Conservation (phyloP, 1,140 invertebrate species). For the Episyrphus balteatus region DNA sequence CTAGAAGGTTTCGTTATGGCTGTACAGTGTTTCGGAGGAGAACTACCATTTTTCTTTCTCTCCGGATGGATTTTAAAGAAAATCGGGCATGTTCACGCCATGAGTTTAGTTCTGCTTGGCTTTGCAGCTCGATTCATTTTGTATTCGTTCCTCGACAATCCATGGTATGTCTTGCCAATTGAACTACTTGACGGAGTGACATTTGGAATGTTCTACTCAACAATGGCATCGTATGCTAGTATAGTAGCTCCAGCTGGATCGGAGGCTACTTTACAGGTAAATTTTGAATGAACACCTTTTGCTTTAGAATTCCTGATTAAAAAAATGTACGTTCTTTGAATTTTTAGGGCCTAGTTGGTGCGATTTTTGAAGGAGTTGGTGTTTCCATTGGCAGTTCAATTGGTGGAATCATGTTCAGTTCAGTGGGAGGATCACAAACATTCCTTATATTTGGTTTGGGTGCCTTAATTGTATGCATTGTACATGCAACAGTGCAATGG, state of each 20-base stretch:
- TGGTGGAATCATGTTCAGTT: conserved; percentile 52
- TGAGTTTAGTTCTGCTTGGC: conserved; percentile 67
- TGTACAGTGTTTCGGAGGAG: conserved; percentile 76
- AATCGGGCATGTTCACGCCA: conserved; percentile 69
- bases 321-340: not conserved
- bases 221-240: conserved; percentile 81
- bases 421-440: conserved; percentile 49
- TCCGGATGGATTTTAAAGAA: conserved; percentile 68
- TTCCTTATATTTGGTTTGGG: conserved; percentile 60
- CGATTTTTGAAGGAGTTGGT: conserved; percentile 76
- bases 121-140: conserved; percentile 66
- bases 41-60: conserved; percentile 79
- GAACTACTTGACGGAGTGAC: conserved; percentile 80
- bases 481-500: conserved; percentile 49
- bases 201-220: conserved; percentile 78
- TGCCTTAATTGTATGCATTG: conserved; percentile 47
- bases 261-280: conserved; percentile 70
- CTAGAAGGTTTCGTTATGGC: conserved; percentile 67
- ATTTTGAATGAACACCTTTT: not conserved
- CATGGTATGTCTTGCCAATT: conserved; percentile 73
- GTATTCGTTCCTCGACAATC: conserved; percentile 69
- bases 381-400: conserved; percentile 65
- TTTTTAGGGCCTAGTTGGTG: conserved; percentile 67
- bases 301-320: not conserved
- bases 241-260: conserved; percentile 74